Base-by-base conservation (phyloP, 2,888 invertebrate species). In the Blomia tropicalis region DNA sequence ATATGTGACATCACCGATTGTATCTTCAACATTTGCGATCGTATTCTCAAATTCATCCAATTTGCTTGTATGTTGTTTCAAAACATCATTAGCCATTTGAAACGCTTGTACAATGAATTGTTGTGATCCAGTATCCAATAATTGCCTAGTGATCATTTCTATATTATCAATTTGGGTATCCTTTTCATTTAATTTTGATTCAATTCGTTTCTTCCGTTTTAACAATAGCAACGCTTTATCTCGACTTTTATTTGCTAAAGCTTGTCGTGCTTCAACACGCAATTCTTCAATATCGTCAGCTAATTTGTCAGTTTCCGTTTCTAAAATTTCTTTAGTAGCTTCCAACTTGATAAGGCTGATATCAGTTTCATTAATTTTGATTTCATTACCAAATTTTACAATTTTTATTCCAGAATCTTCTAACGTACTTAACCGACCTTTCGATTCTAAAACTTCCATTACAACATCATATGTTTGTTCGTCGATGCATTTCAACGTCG, bases 161-260 rank as follows among this genome's bases (percentile, higher is more conserved):
- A 64, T 47, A 36, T 62, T 62, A 56, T 64, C 62, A 31, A 64
- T 32, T 59, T 62, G 62, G n/a, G 27, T 51, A 14, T 62, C 62
- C 31, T 64, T 64, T 25, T 59, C 29, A 22, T 19, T 32, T 25
- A 64, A 5, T 14, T 44, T 43, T 7, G 30, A 22, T 32, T 62
- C 62, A 5, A 64, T 5, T 22, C 62, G 43, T 31, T 62, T 62
- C 31, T 64, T 64, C n/a, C 43, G 31, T 53, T 56, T 62, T 17
- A 64, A 31, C 43, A 64, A 41, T 14, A 53, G 5, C 36, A 58
- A 29, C 1, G 62, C 64, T 56, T 62, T 64, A 11, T 58, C 53
- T 7, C 25, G 36, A 22, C 60, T 64, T 19, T 43, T 43, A 22
- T 36, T n/a, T 32, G 23, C 31, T 11, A 64, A n/a, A 19, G 53